A percentile compares a stretch with the other conserved stretches of the same genome.
Evolutionary conservation across 92 coral and sea anemone genomes (phyloP).

Genomic region (Ricordea florida): DNA sequence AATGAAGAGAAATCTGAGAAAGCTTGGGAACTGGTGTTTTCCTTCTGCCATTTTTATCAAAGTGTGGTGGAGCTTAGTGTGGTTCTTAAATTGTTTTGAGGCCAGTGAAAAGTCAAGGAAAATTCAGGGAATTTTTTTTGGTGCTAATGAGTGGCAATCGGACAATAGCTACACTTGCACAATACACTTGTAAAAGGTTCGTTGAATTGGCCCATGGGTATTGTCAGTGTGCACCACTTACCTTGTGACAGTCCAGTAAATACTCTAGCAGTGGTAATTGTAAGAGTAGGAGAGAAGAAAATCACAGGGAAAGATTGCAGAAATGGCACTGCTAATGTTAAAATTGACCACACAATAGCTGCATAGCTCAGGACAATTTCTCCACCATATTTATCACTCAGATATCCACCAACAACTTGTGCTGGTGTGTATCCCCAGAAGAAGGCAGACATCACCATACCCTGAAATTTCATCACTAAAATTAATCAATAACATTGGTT

Average conservation of each 20-base stretch:
- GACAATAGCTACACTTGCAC: too few relatives aligned
- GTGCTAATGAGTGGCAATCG: too few relatives aligned
- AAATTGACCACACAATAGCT: slow-evolving; percentile 82
- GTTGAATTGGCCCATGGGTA: too few relatives aligned
- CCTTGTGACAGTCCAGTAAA: slow-evolving; percentile 92
- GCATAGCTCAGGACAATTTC: slow-evolving; percentile 87
- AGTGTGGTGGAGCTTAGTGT: too few relatives aligned
- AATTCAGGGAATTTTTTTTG: too few relatives aligned
- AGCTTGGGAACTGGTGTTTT: too few relatives aligned
- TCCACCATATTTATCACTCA: slow-evolving; percentile 95
- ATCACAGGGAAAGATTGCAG: slow-evolving; percentile 68
- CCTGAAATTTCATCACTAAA: slow-evolving; percentile 41
- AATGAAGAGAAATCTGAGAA: too few relatives aligned
- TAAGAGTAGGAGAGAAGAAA: slow-evolving; percentile 70
- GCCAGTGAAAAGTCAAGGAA: too few relatives aligned
- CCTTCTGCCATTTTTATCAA: too few relatives aligned
- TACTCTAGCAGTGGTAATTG: slow-evolving; percentile 75
- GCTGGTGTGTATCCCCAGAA: slow-evolving; percentile 99
- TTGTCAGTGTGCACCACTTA: slow-evolving; percentile 1
- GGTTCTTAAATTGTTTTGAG: too few relatives aligned
- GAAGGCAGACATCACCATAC: slow-evolving; percentile 90
- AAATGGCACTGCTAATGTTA: slow-evolving; percentile 84
- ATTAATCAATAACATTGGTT: too few relatives aligned
- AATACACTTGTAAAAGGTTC: neutral
- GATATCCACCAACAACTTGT: slow-evolving; percentile 93